Conservation (phyloP, 2,797 vertebrate species). For the Morelia viridis region DNA sequence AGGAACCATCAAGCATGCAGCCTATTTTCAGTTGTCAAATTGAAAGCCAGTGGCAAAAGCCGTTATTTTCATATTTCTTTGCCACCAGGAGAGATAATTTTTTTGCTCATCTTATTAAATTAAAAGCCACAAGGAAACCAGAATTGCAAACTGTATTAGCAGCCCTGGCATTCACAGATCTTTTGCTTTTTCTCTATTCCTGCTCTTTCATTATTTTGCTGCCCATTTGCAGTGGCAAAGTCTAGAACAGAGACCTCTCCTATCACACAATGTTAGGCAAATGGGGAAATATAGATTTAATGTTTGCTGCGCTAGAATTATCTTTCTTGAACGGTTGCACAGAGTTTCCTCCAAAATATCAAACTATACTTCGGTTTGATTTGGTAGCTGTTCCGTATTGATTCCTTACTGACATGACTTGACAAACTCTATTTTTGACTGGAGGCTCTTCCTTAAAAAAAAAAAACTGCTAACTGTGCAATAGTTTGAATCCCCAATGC, state of each 20-base stretch:
- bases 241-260: not conserved
- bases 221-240: not conserved
- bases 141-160: not conserved
- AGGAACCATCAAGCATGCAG: not conserved
- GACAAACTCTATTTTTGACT: constrained; percentile 21
- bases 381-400: constrained; percentile 10
- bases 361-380: not conserved
- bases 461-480: not conserved
- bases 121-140: not conserved
- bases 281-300: not conserved
- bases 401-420: constrained; percentile 39
- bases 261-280: not conserved
- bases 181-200: not conserved
- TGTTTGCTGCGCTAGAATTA: not conserved
- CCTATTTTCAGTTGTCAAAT: not conserved
- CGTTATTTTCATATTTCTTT: not conserved
- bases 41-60: not conserved
- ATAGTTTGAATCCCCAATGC: not conserved
- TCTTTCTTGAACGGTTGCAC: not conserved
- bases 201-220: not conserved
- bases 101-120: not conserved
- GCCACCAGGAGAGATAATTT: not conserved
- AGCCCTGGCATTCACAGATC: not conserved
- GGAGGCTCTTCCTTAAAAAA: constrained; percentile 13
- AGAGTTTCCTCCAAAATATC: not conserved